Evolutionary conservation across 2,113 vertebrate genomes (phyloP).

Genomic region (Macquaria ambigua): DNA sequence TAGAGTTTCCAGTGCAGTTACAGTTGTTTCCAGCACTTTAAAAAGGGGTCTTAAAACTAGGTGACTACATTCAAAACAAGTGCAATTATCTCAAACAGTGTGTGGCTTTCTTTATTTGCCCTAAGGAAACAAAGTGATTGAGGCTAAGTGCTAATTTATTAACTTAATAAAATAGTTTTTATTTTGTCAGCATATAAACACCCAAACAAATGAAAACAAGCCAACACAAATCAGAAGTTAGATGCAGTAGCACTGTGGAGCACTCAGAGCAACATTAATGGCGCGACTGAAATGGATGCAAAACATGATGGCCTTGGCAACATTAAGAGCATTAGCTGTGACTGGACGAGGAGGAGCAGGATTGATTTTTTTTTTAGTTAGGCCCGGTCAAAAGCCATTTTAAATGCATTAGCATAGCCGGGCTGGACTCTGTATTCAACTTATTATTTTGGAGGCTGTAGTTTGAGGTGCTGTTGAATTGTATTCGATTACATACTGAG

Average conservation of each 20-base stretch:
- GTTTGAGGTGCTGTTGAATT: neutral
- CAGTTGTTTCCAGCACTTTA: neutral
- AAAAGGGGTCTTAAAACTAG: neutral
- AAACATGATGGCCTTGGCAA: constrained; percentile 52
- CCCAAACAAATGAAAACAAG: constrained; percentile 7
- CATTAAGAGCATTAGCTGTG: constrained; percentile 68
- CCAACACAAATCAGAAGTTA: neutral
- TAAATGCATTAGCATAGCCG: constrained; percentile 63
- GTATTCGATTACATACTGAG: neutral
- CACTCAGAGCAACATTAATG: constrained; percentile 33
- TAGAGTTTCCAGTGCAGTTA: neutral
- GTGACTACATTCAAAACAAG: constrained; percentile 3
- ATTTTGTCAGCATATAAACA: neutral
- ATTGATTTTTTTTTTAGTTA: constrained; percentile 70
- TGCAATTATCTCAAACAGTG: neutral
- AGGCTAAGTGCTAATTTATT: constrained; percentile 7
- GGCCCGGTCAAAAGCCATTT: constrained; percentile 66
- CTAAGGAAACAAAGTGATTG: neutral
- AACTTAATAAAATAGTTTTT: neutral
- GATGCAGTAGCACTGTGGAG: neutral
- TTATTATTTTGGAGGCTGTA: neutral
- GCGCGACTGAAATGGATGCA: constrained; percentile 46
- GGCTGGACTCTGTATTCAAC: neutral
- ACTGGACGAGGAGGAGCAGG: constrained; percentile 32
- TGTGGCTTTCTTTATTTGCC: neutral